Evolutionary conservation across 1,140 invertebrate species (phyloP).

Genomic region (Mamestra configurata): DNA sequence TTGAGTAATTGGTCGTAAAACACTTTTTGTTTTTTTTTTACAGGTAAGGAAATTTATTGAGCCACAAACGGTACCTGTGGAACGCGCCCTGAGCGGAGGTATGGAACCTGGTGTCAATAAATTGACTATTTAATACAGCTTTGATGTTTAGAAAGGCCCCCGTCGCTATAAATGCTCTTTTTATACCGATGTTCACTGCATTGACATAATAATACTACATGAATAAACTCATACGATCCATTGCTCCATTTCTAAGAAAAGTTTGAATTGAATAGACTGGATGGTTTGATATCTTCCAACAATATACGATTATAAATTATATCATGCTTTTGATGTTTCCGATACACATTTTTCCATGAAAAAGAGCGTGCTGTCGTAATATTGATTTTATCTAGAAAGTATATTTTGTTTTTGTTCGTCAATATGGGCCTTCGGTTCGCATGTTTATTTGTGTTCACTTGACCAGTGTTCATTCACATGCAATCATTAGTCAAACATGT

Average conservation of each 20-base stretch:
- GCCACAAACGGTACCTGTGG: conserved; percentile 64
- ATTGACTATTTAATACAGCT: conserved; percentile 60
- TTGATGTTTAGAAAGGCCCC: conserved; percentile 45
- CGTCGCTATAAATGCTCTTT: conserved; percentile 9
- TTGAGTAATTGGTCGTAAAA: conserved; percentile 61
- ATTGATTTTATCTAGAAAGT: conserved; percentile 13
- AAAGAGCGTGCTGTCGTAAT: not conserved
- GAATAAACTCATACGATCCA: conserved; percentile 2
- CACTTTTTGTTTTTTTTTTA: conserved; percentile 60
- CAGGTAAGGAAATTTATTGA: conserved; percentile 70
- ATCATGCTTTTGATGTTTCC: conserved; percentile 2
- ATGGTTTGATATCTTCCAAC: not conserved
- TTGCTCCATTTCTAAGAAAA: conserved; percentile 45
- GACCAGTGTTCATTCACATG: not conserved
- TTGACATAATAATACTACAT: conserved; percentile 42
- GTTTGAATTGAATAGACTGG: conserved; percentile 15
- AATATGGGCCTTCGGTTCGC: conserved; percentile 22
- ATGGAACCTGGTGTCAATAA: conserved; percentile 60
- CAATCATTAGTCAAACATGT: conserved; percentile 42
- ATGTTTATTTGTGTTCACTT: not conserved
- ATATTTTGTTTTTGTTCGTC: conserved; percentile 14
- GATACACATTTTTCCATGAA: not conserved
- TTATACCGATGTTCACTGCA: conserved; percentile 13
- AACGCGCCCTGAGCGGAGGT: conserved; percentile 48
- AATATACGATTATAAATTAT: conserved; percentile 31